Evolutionary conservation across 2,113 vertebrate genomes (phyloP), one percentile per base, ranked within the genome.

Genomic region (Alligator sinensis): DNA sequence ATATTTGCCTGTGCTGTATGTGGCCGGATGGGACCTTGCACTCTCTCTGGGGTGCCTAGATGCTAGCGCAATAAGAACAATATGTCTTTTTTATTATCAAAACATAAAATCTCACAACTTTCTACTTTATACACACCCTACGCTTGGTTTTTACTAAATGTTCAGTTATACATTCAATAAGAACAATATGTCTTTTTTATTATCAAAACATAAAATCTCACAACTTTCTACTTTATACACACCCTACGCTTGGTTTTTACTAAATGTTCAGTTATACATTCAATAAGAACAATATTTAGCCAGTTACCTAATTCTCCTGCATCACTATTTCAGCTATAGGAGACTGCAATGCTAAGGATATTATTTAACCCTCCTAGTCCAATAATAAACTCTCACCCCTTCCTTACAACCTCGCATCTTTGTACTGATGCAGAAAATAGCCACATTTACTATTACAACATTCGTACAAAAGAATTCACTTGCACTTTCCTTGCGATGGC

Each of bases 361-460:
- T 75, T 28, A 58, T 4, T 34, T 75, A 27, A 62, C 24, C 17
- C 2, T 6, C 55, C 59, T 34, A 17, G 61, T 11, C 9, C 21
- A 57, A 17, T 1, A 2, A 13, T 82, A 74, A 74, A 74, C 87
- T 28, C 38, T 54, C 87, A 47, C 80, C 61, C 62, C 30, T 1
- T 2, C 66, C 22, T 4, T 16, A 14, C n/a, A n/a, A 58, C 22
- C 58, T 27, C 14, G 60, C 66, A 58, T 27, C 28, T 21, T 57
- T 54, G 3, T 0, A 0, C 9, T 72, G 54, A 25, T 63, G 22
- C 55, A 22, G 11, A 21, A 62, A 62, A 47, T 62, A 62, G 22
- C 61, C 61, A 62, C 6, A 25, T 62, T 62, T 38, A 22, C 30
- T 30, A 11, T 21, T 22, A 38, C 13, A n/a, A 24, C 34, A n/a